A percentile compares a stretch with the other conserved stretches of the same genome.
These are phyloP conservation scores for Toxotes chatareus DNA, from an alignment of 2,113 vertebrate genomes.

Conservation along the genomic window DNA sequence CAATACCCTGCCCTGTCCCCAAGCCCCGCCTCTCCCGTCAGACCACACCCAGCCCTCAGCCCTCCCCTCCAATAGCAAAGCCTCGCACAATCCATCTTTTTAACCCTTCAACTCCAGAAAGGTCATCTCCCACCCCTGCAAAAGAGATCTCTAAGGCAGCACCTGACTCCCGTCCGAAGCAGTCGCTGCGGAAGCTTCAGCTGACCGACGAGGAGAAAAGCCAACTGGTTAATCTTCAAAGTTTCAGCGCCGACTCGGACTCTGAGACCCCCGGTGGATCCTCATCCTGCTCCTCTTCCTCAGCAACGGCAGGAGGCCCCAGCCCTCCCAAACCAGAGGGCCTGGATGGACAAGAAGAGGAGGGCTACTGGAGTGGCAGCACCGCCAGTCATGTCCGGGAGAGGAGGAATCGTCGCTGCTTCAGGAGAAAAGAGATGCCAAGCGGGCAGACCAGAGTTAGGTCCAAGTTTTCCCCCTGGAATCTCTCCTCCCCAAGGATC, in stretches of 20 bases:
- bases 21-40: constrained; percentile 74
- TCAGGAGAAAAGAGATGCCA: constrained; percentile 79
- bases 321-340: constrained; percentile 61
- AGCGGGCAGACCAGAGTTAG: constrained; percentile 65
- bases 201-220: constrained; percentile 83
- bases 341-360: constrained; percentile 75
- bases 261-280: constrained; percentile 77
- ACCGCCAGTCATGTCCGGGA: constrained; percentile 59
- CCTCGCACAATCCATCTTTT: constrained; percentile 70
- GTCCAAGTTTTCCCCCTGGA: constrained; percentile 88
- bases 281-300: constrained; percentile 82
- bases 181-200: constrained; percentile 78
- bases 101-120: neutral
- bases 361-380: constrained; percentile 79
- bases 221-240: constrained; percentile 85
- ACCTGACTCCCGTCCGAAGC: constrained; percentile 69
- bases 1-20: constrained; percentile 65
- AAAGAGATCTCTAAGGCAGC: constrained; percentile 17
- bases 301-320: constrained; percentile 66
- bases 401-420: constrained; percentile 75
- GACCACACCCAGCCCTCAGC: constrained; percentile 32
- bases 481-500: constrained; percentile 84
- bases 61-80: constrained; percentile 72
- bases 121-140: neutral
- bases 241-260: constrained; percentile 83